Percentiles rank a stretch among this genome's conserved stretches.
phyloP scores from a whole-genome alignment of 2,888 invertebrate genomes.

The Drosophila villosipedis region DNA sequence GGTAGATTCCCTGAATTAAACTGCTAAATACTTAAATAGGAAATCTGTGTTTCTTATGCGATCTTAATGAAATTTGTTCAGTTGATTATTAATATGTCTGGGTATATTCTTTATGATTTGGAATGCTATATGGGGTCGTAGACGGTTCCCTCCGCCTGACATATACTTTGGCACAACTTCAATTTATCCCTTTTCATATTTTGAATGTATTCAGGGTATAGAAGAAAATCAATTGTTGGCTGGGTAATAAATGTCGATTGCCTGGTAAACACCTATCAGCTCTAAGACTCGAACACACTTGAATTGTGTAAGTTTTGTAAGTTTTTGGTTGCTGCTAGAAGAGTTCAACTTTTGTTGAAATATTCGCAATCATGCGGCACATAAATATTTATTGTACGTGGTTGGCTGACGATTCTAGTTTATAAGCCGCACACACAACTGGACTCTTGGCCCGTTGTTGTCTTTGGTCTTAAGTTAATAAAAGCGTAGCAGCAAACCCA shows the following conservation, averaged over 20 bases:
- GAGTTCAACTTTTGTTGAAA: constrained; percentile 33
- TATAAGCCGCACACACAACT: constrained; percentile 26
- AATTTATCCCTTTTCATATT: neutral
- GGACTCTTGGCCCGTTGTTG: constrained; percentile 27
- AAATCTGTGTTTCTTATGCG: neutral
- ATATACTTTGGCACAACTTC: neutral
- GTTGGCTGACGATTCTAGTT: constrained; percentile 40
- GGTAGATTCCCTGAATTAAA: neutral
- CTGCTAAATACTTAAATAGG: neutral
- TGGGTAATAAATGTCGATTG: constrained; percentile 31
- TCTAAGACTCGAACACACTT: constrained; percentile 32
- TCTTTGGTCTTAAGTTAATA: constrained; percentile 41
- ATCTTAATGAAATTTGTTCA: neutral
- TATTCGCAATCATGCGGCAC: constrained; percentile 53
- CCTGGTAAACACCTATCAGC: constrained; percentile 13
- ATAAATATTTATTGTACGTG: constrained; percentile 69
- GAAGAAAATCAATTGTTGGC: constrained; percentile 16
- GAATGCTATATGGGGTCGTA: neutral
- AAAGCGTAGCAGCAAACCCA: constrained; percentile 35
- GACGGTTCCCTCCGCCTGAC: neutral
- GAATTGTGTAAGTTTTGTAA: constrained; percentile 14
- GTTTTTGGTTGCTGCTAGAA: constrained; percentile 38
- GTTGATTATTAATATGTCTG: neutral
- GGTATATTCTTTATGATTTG: neutral
- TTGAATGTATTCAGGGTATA: neutral